phyloP scores from a whole-genome alignment of 2,113 vertebrate species.

The Syngnathus floridae region DNA sequence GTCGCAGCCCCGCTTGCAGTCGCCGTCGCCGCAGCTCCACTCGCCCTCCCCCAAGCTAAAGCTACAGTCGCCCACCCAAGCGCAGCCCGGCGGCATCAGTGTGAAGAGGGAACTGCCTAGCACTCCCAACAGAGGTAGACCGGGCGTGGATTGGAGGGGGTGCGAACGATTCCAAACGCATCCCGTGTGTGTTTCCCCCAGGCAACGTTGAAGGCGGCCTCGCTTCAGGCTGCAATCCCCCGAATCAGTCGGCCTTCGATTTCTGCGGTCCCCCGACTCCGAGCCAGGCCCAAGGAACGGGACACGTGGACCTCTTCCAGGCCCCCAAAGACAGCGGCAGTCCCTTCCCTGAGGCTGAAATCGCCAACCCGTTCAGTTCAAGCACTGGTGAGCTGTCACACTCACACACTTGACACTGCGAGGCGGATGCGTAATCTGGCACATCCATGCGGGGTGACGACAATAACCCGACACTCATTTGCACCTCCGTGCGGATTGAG shows the following conservation, averaged over 20 bases:
- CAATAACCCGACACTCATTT: background rate
- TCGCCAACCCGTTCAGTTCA: constrained; percentile 67
- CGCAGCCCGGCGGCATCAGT: constrained; percentile 58
- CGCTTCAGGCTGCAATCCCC: constrained; percentile 57
- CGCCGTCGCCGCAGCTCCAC: constrained; percentile 51
- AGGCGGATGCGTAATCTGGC: constrained; percentile 18
- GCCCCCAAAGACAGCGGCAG: constrained; percentile 67
- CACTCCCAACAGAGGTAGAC: constrained; percentile 62
- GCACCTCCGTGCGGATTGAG: background rate
- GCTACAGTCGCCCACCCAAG: constrained; percentile 55
- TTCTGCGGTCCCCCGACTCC: constrained; percentile 76
- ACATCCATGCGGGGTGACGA: background rate
- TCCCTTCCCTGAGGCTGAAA: constrained; percentile 63
- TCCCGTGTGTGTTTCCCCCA: constrained; percentile 24
- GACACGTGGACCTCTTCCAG: constrained; percentile 69
- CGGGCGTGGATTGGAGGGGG: background rate
- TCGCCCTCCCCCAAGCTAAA: constrained; percentile 56
- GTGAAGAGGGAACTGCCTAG: constrained; percentile 75
- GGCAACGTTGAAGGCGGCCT: constrained; percentile 62
- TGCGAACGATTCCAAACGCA: background rate
- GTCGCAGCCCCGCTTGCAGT: constrained; percentile 47
- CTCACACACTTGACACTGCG: background rate
- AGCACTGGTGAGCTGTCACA: constrained; percentile 55
- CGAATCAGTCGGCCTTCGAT: constrained; percentile 71
- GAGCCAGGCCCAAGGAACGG: constrained; percentile 53